Base-by-base conservation (phyloP, 2,113 vertebrate species). In the Lonchura striata region DNA sequence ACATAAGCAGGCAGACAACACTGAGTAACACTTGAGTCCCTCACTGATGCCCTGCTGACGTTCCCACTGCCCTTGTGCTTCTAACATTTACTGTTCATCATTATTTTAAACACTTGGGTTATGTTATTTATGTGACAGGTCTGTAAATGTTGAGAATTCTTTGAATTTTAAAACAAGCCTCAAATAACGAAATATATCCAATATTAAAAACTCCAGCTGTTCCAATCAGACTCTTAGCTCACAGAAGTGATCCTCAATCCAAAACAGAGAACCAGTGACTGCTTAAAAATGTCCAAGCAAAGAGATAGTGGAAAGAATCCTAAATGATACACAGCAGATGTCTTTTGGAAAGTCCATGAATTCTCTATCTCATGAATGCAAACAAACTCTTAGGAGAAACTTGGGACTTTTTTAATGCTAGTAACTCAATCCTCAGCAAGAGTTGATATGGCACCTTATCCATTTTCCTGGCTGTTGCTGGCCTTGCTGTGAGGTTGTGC, bases 401-500 rank as follows among this genome's bases (percentile, higher is more conserved):
- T 24, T 68, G 7, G 23, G 37, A 28, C 13, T 82, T 72, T 65
- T 41, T 42, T 42, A 35, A 0, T 25, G 4, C 16, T 44, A 33
- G 4, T 5, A 27, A 25, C 30, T 52, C 49, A 35, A 23, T 64
- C 52, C 61, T 52, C 57, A 39, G 82, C 57, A 44, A 30, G 41
- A 42, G 24, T 14, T 76, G 9, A 10, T 11, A 4, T 1, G 6
- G 27, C 61, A 71, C 6, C 23, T 33, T 3, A 3, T 16, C 21
- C 8, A 1, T 11, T 11, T 20, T 52, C 17, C 17, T 15, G 35
- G 10, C 31, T 33, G 24, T 1, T 28, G 30, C 2, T 0, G n/a
- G 28, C n/a, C 49, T 37, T 3, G 0, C 42, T 22, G 42, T 20
- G 20, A 37, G 37, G 46, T 0, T 31, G 23, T 15, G 23, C 2